These are phyloP conservation scores for Oreonectes daqikongensis DNA, from an alignment of 2,797 vertebrate species.

Conservation along the genomic window DNA sequence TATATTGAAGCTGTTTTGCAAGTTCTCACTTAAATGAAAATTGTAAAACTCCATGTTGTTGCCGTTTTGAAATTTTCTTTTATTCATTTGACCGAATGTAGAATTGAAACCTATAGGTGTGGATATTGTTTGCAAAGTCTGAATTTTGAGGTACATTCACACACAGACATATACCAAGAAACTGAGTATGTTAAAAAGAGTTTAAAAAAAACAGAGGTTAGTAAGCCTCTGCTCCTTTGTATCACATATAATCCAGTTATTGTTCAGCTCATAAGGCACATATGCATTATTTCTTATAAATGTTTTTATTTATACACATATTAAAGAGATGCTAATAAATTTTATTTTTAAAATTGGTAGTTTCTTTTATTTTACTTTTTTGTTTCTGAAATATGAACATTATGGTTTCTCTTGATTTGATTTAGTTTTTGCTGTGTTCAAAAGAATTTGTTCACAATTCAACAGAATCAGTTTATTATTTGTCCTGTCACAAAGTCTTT, in stretches of 20 bases:
- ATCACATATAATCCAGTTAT: conserved; percentile 79
- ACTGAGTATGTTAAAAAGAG: conserved; percentile 57
- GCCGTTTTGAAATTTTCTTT: conserved; percentile 54
- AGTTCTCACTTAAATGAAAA: conserved; percentile 65
- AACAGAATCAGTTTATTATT: too few species aligned
- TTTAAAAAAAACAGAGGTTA: conserved; percentile 50
- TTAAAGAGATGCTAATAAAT: conserved; percentile 87
- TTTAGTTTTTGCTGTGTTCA: too few species aligned
- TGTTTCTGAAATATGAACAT: not conserved
- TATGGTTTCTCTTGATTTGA: too few species aligned
- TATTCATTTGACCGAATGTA: conserved; percentile 82
- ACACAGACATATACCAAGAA: conserved; percentile 72
- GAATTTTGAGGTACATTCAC: conserved; percentile 78
- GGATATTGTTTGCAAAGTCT: conserved; percentile 73
- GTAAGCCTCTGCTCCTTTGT: conserved; percentile 70
- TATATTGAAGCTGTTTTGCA: conserved; percentile 66
- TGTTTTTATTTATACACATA: conserved; percentile 93
- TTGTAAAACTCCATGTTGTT: conserved; percentile 74
- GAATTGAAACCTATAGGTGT: conserved; percentile 81
- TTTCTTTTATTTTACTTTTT: conserved; percentile 54
- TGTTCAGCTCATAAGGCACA: conserved; percentile 84
- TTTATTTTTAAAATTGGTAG: conserved; percentile 90
- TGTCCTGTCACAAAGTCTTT: too few species aligned
- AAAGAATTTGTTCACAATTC: too few species aligned
- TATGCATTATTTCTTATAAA: conserved; percentile 80